A percentile compares a stretch with the other conserved stretches of the same genome.
Evolutionary conservation across 2,888 invertebrate species (phyloP).

Genomic region (Pachliopta kotzebuea): DNA sequence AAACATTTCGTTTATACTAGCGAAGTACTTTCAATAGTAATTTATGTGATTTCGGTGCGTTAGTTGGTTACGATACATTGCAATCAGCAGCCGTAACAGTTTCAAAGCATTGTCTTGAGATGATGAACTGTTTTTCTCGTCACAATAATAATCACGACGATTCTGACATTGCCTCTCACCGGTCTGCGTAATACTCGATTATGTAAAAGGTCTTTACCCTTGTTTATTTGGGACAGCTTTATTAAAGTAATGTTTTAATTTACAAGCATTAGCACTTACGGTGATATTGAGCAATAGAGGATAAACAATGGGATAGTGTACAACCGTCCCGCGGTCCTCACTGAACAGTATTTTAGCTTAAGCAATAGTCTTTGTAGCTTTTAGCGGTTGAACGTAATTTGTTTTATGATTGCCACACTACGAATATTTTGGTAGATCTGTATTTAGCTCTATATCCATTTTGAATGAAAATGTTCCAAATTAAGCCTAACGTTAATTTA

Average conservation of each 20-base stretch:
- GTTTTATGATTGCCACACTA: slow-evolving; percentile 46
- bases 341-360: slow-evolving; percentile 51
- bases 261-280: slow-evolving; percentile 61
- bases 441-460: too few species aligned
- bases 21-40: neutral
- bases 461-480: too few species aligned
- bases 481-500: too few species aligned
- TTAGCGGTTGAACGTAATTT: slow-evolving; percentile 46
- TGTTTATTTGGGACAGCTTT: slow-evolving; percentile 75
- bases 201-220: slow-evolving; percentile 78
- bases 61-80: slow-evolving; percentile 6
- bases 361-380: slow-evolving; percentile 49
- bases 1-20: too few species aligned
- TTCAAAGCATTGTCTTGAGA: slow-evolving; percentile 42
- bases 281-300: slow-evolving; percentile 49
- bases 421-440: slow-evolving; percentile 35
- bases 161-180: slow-evolving; percentile 79
- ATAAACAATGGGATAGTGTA: slow-evolving; percentile 42
- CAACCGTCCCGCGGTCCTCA: slow-evolving; percentile 42
- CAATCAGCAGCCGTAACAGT: slow-evolving; percentile 14
- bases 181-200: slow-evolving; percentile 64
- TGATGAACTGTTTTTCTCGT: slow-evolving; percentile 51
- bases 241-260: slow-evolving; percentile 68
- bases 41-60: neutral
- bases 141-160: slow-evolving; percentile 57